Conservation (phyloP, 1,140 invertebrate genomes). For the Gonioctena quinquepunctata region DNA sequence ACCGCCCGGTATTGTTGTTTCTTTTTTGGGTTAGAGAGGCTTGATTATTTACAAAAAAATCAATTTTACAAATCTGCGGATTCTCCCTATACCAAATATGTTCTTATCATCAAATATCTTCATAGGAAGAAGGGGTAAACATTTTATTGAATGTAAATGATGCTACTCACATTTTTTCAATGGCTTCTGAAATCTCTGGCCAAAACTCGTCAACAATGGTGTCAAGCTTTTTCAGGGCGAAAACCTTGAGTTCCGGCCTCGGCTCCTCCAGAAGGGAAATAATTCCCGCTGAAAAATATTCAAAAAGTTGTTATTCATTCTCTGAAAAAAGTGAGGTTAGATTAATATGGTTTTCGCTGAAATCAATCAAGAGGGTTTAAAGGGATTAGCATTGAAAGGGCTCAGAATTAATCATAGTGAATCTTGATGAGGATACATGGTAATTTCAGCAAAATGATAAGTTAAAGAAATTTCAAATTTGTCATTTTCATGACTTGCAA, state of each 20-base stretch:
- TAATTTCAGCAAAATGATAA: no score
- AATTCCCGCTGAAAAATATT: slow-evolving; percentile 75
- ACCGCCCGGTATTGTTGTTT: no score
- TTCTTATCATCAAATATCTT: neutral
- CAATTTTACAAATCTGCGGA: no score
- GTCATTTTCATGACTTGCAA: slow-evolving; percentile 43
- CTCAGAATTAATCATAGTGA: no score
- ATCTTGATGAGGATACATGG: no score
- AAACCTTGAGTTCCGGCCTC: slow-evolving; percentile 89
- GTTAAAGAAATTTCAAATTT: slow-evolving; percentile 6
- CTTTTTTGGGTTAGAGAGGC: no score
- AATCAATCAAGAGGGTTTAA: no score
- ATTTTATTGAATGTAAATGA: neutral
- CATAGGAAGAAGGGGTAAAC: neutral
- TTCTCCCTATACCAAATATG: no score
- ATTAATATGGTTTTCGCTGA: no score
- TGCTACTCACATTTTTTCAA: slow-evolving; percentile 86
- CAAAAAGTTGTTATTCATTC: neutral
- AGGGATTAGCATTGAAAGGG: no score
- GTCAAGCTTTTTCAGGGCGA: slow-evolving; percentile 88
- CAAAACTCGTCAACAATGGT: slow-evolving; percentile 96
- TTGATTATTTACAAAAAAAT: no score
- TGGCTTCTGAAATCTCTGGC: slow-evolving; percentile 97
- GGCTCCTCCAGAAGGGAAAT: slow-evolving; percentile 95
- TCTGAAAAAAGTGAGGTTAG: slow-evolving; percentile 26